Evolutionary conservation across 2,113 vertebrate genomes (phyloP).

Genomic region (Halcyon malimbica): DNA sequence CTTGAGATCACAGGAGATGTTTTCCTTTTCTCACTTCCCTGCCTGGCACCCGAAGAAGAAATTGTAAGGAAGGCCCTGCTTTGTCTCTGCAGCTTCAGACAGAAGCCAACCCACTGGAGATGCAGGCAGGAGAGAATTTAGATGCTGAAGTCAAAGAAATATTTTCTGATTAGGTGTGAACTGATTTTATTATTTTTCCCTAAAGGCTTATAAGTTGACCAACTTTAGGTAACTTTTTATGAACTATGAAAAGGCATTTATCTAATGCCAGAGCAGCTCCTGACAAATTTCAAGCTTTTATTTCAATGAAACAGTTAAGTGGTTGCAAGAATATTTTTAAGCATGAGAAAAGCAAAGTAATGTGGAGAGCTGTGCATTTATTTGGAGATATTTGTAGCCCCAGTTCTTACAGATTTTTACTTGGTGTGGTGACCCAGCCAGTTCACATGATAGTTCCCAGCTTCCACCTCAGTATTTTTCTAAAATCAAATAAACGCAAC

Average conservation of each 20-base stretch:
- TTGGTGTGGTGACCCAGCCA: not conserved
- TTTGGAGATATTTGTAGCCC: not conserved
- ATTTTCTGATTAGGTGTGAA: conserved; percentile 61
- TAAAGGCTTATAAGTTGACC: conserved; percentile 42
- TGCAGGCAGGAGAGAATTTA: conserved; percentile 36
- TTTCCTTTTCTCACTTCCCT: not conserved
- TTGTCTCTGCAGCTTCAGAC: conserved; percentile 3
- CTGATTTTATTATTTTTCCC: conserved; percentile 62
- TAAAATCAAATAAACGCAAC: not conserved
- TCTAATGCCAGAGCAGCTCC: conserved; percentile 47
- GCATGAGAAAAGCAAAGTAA: conserved; percentile 1
- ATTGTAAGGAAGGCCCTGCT: not conserved
- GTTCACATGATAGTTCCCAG: not conserved
- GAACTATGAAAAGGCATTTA: conserved; percentile 53
- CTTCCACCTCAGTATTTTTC: not conserved
- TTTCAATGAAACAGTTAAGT: conserved; percentile 46
- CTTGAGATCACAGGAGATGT: not conserved
- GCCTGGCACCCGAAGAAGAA: conserved; percentile 20
- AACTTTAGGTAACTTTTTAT: conserved; percentile 56
- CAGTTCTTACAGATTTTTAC: not conserved
- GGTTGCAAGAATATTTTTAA: conserved; percentile 34
- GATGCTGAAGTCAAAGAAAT: conserved; percentile 50
- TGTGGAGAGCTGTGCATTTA: conserved; percentile 2
- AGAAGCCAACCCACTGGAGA: not conserved
- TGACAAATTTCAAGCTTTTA: conserved; percentile 64